Percentiles rank a stretch among this genome's conserved stretches.
These are phyloP conservation scores for Epizoanthus scotinus DNA, from an alignment of 92 coral and sea anemone species.

Conservation along the genomic window DNA sequence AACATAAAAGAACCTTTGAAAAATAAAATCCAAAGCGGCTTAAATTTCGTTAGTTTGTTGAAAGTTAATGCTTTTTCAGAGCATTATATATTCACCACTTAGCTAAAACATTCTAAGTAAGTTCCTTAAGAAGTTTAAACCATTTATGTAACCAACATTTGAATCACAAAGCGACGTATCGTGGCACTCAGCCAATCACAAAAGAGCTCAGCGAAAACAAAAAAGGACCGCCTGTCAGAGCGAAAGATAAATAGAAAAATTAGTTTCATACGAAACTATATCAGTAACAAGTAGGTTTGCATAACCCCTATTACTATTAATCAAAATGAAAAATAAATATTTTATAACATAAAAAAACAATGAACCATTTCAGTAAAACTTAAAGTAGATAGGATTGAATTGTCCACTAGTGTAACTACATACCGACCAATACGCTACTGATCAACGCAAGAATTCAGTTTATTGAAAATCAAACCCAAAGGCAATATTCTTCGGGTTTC, in stretches of 20 bases:
- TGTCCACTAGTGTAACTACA: no score
- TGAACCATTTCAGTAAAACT: no score
- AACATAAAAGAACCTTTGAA: background rate
- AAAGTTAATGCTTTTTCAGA: background rate
- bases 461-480: no score
- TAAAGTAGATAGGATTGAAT: no score
- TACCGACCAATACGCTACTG: no score
- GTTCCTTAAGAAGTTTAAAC: background rate
- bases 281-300: background rate
- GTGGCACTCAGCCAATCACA: conserved; percentile 31
- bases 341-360: background rate
- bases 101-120: conserved; percentile 20
- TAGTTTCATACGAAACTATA: conserved; percentile 27
- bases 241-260: conserved; percentile 8
- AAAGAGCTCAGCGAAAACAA: background rate
- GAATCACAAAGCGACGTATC: conserved; percentile 34
- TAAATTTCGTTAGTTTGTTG: background rate
- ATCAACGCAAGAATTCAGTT: no score
- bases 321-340: background rate
- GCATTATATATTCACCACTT: conserved; percentile 12
- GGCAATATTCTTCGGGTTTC: no score
- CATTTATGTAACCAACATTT: conserved; percentile 22
- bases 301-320: background rate
- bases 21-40: background rate
- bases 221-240: conserved; percentile 32